phyloP scores from a whole-genome alignment of 2,113 vertebrate genomes.

The Macquaria ambigua region DNA sequence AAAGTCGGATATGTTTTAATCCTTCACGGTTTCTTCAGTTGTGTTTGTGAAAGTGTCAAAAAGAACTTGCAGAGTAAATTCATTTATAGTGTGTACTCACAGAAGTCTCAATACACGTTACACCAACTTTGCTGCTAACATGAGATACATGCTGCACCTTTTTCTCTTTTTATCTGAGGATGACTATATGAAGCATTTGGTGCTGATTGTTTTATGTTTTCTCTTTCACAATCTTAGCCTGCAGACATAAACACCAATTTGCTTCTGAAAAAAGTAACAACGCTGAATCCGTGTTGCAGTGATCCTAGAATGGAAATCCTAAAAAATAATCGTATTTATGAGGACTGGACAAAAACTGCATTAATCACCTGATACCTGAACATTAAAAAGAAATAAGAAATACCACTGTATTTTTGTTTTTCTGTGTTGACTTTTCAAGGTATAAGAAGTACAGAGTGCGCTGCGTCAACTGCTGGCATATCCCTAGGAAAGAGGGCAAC shows the following conservation, averaged over 20 bases:
- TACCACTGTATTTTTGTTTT: background rate
- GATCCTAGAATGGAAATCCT: background rate
- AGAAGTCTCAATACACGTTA: background rate
- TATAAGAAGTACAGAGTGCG: conserved; percentile 93
- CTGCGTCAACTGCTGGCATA: conserved; percentile 90
- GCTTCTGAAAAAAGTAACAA: background rate
- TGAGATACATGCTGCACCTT: background rate
- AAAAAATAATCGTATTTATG: background rate
- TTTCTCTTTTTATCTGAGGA: background rate
- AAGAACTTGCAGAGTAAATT: background rate
- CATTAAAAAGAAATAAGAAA: conserved; percentile 8
- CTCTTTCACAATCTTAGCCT: background rate
- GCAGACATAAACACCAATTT: background rate
- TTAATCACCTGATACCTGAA: background rate
- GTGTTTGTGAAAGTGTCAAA: too few species aligned
- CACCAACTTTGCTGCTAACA: background rate
- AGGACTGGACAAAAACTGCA: background rate
- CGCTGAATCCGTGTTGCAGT: background rate
- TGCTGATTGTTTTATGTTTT: background rate
- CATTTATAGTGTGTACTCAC: background rate
- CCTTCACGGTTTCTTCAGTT: background rate
- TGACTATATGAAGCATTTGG: background rate
- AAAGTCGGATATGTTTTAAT: background rate
- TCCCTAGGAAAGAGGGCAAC: conserved; percentile 90
- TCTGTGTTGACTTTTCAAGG: conserved; percentile 73